Evolutionary conservation across 1,140 invertebrate species (phyloP).

Genomic region (Popillia japonica): DNA sequence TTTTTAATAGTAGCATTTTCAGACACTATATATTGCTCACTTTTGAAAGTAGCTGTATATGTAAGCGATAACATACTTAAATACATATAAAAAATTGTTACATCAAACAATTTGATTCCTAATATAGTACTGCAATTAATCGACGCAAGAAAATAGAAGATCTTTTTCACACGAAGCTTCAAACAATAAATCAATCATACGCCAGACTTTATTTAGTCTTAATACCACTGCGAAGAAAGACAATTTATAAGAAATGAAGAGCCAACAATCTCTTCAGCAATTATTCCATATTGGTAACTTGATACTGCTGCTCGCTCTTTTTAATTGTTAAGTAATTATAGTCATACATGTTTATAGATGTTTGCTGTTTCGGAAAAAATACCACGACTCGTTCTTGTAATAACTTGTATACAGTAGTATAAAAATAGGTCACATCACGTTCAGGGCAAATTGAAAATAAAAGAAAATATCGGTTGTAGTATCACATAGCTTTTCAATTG

Average conservation of each 20-base stretch:
- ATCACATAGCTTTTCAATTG: too few relatives aligned
- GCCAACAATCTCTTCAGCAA: not conserved
- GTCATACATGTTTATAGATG: constrained; percentile 2
- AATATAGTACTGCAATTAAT: not conserved
- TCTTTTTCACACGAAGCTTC: not conserved
- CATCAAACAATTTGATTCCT: too few relatives aligned
- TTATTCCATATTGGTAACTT: not conserved
- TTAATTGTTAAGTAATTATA: constrained; percentile 16
- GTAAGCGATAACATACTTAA: too few relatives aligned
- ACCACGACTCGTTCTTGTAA: not conserved
- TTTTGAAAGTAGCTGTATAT: too few relatives aligned
- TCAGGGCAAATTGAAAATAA: too few relatives aligned
- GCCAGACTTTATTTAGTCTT: not conserved
- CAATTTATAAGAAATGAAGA: not conserved
- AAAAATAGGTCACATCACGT: too few relatives aligned
- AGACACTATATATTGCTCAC: too few relatives aligned
- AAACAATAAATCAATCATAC: not conserved
- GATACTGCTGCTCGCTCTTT: not conserved
- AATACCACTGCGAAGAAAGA: not conserved
- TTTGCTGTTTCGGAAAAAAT: not conserved
- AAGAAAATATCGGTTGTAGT: too few relatives aligned
- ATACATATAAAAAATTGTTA: too few relatives aligned
- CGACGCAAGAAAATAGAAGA: not conserved
- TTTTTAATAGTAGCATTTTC: too few relatives aligned
- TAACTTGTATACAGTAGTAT: too few relatives aligned